A percentile compares a stretch with the other conserved stretches of the same genome.
Conservation (phyloP, 2,888 invertebrate genomes). For the Acanthococcus lagerstroemiae region DNA sequence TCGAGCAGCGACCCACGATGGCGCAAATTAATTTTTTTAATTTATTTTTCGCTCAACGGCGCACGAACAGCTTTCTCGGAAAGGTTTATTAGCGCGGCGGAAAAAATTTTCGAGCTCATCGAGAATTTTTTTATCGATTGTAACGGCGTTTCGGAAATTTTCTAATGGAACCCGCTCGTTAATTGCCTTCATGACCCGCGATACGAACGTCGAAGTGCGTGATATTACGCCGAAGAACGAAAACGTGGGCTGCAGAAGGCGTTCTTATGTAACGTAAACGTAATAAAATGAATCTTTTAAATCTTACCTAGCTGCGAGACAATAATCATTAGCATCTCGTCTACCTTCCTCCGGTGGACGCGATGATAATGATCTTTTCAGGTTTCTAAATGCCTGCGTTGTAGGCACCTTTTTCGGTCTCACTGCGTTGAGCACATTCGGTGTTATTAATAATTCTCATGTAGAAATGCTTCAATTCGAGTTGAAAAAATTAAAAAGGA, state of each 20-base stretch:
- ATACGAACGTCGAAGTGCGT: conserved; percentile 5
- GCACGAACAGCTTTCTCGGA: no score
- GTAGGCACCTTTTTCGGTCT: no score
- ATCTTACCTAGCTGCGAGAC: conserved; percentile 22
- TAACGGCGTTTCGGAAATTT: background rate
- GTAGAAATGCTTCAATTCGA: no score
- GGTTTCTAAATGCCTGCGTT: no score
- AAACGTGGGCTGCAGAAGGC: conserved; percentile 22
- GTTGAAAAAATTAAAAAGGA: no score
- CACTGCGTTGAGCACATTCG: no score
- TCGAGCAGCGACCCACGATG: no score
- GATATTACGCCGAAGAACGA: conserved; percentile 6
- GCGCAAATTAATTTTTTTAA: no score
- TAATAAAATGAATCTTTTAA: conserved; percentile 20
- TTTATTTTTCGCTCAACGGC: no score
- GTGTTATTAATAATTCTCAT: no score
- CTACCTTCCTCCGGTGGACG: conserved; percentile 5
- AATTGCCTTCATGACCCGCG: conserved; percentile 15
- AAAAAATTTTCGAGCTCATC: background rate
- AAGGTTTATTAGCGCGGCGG: no score
- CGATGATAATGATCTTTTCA: conserved; percentile 15
- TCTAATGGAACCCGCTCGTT: background rate
- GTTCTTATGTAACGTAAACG: conserved; percentile 22
- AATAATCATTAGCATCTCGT: conserved; percentile 20
- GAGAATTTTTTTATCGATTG: background rate